These are phyloP conservation scores for Sisyra nigra DNA, from an alignment of 2,888 invertebrate species.

Conservation along the genomic window DNA sequence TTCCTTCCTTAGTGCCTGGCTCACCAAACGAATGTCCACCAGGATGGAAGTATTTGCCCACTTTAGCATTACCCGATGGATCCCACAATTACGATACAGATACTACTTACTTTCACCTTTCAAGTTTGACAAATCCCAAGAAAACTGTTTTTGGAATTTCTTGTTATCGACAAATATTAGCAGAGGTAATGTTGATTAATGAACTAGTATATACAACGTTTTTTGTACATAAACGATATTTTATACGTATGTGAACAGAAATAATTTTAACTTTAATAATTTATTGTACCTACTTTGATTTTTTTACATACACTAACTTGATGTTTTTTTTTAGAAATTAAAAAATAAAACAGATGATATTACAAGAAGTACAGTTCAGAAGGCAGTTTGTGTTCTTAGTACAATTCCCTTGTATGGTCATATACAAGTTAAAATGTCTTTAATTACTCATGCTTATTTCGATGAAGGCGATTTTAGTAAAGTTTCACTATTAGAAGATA, in stretches of 20 bases:
- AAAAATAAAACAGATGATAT: constrained; percentile 87
- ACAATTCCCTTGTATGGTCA: constrained; percentile 84
- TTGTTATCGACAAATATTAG: constrained; percentile 93
- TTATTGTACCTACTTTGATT: constrained; percentile 1
- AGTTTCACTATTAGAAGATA: constrained; percentile 76
- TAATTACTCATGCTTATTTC: constrained; percentile 96
- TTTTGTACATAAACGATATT: too few species aligned
- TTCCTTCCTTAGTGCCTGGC: constrained; percentile 69
- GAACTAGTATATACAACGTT: too few species aligned
- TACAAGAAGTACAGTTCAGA: constrained; percentile 94
- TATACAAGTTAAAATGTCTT: constrained; percentile 84
- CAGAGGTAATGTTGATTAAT: constrained; percentile 45
- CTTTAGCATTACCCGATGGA: constrained; percentile 91
- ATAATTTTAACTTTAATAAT: not conserved
- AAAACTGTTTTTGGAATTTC: constrained; percentile 90
- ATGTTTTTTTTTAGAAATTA: constrained; percentile 47
- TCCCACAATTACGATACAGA: constrained; percentile 94
- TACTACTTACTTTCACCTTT: constrained; percentile 90
- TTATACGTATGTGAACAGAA: not conserved
- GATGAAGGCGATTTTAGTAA: constrained; percentile 86
- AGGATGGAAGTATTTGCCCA: constrained; percentile 93
- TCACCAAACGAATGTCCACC: constrained; percentile 70
- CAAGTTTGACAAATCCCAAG: constrained; percentile 67
- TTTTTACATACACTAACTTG: not conserved
- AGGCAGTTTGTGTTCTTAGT: constrained; percentile 91